These are phyloP conservation scores for Drosophila triauraria DNA, from an alignment of 1,140 invertebrate species.

Conservation along the genomic window DNA sequence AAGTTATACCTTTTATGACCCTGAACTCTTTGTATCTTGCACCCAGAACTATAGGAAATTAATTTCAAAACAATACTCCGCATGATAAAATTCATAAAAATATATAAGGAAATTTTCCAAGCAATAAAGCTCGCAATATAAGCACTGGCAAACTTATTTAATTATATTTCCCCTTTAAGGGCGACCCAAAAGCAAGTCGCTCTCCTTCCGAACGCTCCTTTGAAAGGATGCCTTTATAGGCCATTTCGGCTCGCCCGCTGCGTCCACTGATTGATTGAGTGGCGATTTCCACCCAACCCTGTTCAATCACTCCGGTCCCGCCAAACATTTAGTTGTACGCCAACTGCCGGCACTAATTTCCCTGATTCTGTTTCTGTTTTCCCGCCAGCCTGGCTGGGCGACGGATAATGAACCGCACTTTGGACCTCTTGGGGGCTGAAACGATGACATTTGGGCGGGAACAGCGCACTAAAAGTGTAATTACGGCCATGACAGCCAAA, in stretches of 20 bases:
- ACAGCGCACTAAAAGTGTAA: conserved; percentile 15
- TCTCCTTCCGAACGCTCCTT: background rate
- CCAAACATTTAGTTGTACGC: conserved; percentile 48
- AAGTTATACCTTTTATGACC: background rate
- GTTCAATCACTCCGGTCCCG: conserved; percentile 15
- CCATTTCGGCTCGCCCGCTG: conserved; percentile 27
- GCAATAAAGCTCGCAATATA: background rate
- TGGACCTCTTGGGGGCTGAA: conserved; percentile 8
- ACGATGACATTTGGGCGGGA: conserved; percentile 15
- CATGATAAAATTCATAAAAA: background rate
- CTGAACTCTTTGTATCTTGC: no score
- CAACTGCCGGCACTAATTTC: conserved; percentile 65
- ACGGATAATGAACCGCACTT: conserved; percentile 67
- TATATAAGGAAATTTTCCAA: background rate
- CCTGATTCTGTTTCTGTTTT: conserved; percentile 35
- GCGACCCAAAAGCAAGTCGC: background rate
- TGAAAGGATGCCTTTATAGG: conserved; percentile 15
- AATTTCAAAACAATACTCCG: background rate
- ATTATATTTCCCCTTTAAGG: background rate
- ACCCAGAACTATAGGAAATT: background rate
- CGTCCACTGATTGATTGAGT: conserved; percentile 69
- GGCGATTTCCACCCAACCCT: conserved; percentile 31
- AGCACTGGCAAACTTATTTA: background rate
- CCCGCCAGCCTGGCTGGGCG: conserved; percentile 24
- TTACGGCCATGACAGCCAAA: conserved; percentile 5